A percentile compares a stretch with the other conserved stretches of the same genome.
phyloP scores from a whole-genome alignment of 2,888 invertebrate species.

The Watsonalla cultraria region DNA sequence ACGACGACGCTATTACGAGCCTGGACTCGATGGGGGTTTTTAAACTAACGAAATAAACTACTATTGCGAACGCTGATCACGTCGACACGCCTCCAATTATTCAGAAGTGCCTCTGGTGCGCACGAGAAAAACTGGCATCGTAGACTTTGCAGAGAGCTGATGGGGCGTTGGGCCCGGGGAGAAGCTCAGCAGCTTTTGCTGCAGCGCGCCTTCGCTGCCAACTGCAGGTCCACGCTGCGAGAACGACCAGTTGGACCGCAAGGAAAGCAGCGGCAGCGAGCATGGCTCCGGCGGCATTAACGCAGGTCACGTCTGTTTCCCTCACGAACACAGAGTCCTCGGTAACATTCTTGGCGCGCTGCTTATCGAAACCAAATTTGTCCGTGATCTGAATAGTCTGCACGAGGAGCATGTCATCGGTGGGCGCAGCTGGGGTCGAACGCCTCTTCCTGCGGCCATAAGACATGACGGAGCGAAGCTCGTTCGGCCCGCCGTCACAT shows the following conservation, averaged over 20 bases:
- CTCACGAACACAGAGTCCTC: constrained; percentile 86
- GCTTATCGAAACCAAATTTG: constrained; percentile 91
- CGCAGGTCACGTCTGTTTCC: constrained; percentile 81
- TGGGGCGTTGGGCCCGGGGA: constrained; percentile 79
- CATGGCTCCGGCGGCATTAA: constrained; percentile 89
- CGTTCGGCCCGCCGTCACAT: constrained; percentile 92
- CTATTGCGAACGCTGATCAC: constrained; percentile 72
- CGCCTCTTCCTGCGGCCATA: constrained; percentile 90
- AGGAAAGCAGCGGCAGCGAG: constrained; percentile 92
- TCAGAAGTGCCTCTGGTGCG: constrained; percentile 79
- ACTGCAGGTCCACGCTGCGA: constrained; percentile 93
- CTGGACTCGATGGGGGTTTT: constrained; percentile 68
- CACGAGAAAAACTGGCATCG: constrained; percentile 90
- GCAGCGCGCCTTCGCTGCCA: constrained; percentile 88
- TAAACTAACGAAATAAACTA: constrained; percentile 71
- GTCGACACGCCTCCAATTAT: constrained; percentile 53
- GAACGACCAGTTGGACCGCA: constrained; percentile 90
- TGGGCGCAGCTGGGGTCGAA: constrained; percentile 77
- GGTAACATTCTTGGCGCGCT: constrained; percentile 80
- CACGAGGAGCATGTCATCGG: constrained; percentile 91
- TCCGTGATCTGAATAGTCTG: constrained; percentile 96
- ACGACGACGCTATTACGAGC: constrained; percentile 43
- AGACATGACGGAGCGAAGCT: constrained; percentile 88
- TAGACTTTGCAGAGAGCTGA: constrained; percentile 90
- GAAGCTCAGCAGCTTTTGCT: constrained; percentile 82